Percentiles rank a stretch among this genome's conserved stretches.
Conservation (phyloP, 2,797 vertebrate genomes). For the Acipenser ruthenus region DNA sequence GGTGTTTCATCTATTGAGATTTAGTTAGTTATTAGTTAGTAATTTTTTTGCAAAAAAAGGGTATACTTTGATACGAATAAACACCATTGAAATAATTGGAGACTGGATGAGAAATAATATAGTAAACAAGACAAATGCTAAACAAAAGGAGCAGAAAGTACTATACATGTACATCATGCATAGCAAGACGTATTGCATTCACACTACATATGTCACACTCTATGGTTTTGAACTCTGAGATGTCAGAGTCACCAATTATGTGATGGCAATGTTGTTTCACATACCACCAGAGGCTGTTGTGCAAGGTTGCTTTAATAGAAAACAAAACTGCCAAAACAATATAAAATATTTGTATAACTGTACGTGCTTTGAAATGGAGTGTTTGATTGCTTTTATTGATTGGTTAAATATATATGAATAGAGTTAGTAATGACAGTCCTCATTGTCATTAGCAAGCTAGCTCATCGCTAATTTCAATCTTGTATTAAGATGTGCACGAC, state of each 20-base stretch:
- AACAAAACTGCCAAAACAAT: not conserved
- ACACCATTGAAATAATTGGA: not conserved
- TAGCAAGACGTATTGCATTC: slow-evolving; percentile 1
- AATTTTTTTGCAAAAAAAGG: too few relatives aligned
- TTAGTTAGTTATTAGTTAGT: too few relatives aligned
- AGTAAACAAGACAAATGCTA: not conserved
- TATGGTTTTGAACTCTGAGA: not conserved
- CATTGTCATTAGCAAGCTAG: too few relatives aligned
- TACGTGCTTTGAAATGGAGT: not conserved
- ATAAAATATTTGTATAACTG: not conserved
- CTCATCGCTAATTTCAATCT: too few relatives aligned
- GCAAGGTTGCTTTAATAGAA: not conserved
- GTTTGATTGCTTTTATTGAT: too few relatives aligned
- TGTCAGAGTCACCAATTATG: not conserved
- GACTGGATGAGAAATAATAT: not conserved
- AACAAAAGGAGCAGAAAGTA: not conserved
- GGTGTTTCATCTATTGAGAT: too few relatives aligned
- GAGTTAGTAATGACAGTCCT: too few relatives aligned
- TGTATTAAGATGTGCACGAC: too few relatives aligned
- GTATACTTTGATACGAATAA: too few relatives aligned
- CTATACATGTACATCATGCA: not conserved
- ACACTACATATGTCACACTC: not conserved
- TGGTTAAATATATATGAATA: too few relatives aligned
- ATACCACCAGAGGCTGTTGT: not conserved
- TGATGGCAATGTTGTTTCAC: not conserved